Conservation (phyloP, 2,888 invertebrate species). For the Emmelina monodactyla region DNA sequence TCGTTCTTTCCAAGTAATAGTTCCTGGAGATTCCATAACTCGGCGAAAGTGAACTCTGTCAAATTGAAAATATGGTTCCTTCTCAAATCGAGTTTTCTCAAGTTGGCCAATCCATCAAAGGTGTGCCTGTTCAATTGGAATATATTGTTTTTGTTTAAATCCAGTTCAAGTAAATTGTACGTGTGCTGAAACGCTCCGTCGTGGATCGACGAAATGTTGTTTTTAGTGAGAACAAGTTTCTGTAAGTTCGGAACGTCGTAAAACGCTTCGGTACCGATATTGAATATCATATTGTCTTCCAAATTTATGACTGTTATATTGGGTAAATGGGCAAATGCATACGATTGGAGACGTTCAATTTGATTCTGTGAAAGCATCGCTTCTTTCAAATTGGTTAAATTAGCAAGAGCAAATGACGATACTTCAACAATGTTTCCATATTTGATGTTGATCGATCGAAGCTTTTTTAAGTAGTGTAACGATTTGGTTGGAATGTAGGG, state of each 20-base stretch:
- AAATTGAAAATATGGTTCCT: conserved; percentile 79
- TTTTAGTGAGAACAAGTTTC: conserved; percentile 82
- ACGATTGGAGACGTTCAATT: conserved; percentile 71
- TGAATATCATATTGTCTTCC: conserved; percentile 78
- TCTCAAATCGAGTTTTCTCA: conserved; percentile 77
- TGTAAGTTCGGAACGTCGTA: conserved; percentile 75
- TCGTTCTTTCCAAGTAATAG: conserved; percentile 74
- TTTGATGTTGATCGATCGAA: conserved; percentile 73
- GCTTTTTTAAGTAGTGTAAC: conserved; percentile 69
- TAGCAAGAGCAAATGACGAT: conserved; percentile 76
- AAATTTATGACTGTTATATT: conserved; percentile 74
- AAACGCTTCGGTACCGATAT: conserved; percentile 77
- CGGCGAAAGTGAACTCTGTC: conserved; percentile 81
- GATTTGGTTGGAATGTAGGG: conserved; percentile 77
- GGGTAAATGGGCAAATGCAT: conserved; percentile 77
- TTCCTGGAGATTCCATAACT: conserved; percentile 77
- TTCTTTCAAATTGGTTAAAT: conserved; percentile 72
- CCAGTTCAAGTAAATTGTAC: conserved; percentile 78
- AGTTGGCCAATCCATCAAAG: conserved; percentile 77
- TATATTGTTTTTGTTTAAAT: conserved; percentile 81
- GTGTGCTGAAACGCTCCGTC: conserved; percentile 83
- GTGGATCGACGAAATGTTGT: conserved; percentile 84
- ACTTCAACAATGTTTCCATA: conserved; percentile 77
- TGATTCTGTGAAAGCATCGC: conserved; percentile 74
- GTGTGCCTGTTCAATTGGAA: conserved; percentile 77